Base-by-base conservation (phyloP, 2,113 vertebrate genomes). In the Grantiella picta region DNA sequence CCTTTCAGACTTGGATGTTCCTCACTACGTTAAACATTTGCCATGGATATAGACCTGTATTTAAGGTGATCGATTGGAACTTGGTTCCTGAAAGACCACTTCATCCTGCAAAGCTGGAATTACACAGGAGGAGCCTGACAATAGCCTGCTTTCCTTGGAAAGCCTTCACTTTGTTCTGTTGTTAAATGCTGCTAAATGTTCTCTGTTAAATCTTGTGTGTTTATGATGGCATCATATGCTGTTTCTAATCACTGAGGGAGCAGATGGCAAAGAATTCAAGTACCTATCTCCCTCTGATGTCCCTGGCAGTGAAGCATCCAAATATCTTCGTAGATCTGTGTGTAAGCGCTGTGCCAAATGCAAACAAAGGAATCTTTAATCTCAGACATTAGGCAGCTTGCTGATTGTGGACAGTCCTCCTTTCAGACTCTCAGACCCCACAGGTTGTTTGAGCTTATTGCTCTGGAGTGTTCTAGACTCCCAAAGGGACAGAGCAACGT, bases 371-470 rank as follows among this genome's bases (percentile, higher is more conserved):
- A 53, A 50, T 84, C 76, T 73, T 64, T 81, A 81, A 72, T 66
- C 57, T 88, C 71, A 77, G 82, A 31, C 45, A 25, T 28, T 33
- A 24, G 84, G 83, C 77, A 53, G 38, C 28, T 82, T 27, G 42
- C 59, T 85, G 87, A 73, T 79, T 42, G 59, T 36, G 91, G 70
- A 61, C 40, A n/a, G 45, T 69, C 44, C 42, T 80, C 25, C 15
- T 68, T 49, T 77, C 82, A 89, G 69, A 10, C 86, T 82, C 54
- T 95, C 84, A 95, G 94, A 92, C 89, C 84, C 50, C 91, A 76
- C 87, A 85, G 73, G 50, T 80, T 95, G 91, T 57, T 87, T 92
- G 75, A 0, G 0, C 5, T 76, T 86, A 29, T 22, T 82, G 54
- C 21, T 90, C 81, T 77, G 87, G 71, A 91, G 75, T 72, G 38